Evolutionary conservation across 1,140 invertebrate species (phyloP).

Genomic region (Drosophila novamexicana): DNA sequence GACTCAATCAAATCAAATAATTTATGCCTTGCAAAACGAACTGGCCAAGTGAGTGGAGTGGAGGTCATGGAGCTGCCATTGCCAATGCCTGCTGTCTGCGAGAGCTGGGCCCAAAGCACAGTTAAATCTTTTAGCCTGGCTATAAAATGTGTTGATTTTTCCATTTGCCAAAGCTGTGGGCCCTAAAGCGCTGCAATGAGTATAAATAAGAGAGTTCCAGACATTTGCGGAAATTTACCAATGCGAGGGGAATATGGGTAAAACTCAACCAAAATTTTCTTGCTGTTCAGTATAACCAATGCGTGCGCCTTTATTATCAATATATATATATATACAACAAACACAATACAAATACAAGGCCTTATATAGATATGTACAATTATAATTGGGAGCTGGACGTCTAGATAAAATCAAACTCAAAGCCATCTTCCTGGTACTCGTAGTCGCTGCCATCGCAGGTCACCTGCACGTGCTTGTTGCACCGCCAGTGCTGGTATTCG

Average conservation of each 20-base stretch:
- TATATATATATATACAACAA: slow-evolving; percentile 42
- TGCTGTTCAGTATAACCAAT: slow-evolving; percentile 13
- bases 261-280: slow-evolving; percentile 7
- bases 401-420: slow-evolving; percentile 65
- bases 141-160: slow-evolving; percentile 82
- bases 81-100: slow-evolving; percentile 8
- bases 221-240: slow-evolving; percentile 21
- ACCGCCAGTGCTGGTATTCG: slow-evolving; percentile 54
- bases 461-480: slow-evolving; percentile 58
- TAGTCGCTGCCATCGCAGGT: slow-evolving; percentile 62
- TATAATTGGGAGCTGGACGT: background rate
- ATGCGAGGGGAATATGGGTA: slow-evolving; percentile 17
- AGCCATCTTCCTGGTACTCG: slow-evolving; percentile 71
- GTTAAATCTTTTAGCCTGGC: slow-evolving; percentile 61
- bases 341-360: slow-evolving; percentile 14
- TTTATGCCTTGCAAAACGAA: slow-evolving; percentile 80
- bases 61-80: slow-evolving; percentile 56
- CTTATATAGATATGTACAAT: slow-evolving; percentile 54
- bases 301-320: slow-evolving; percentile 24
- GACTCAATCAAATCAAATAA: slow-evolving; percentile 84
- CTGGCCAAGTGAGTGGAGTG: slow-evolving; percentile 62
- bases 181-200: slow-evolving; percentile 73
- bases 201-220: slow-evolving; percentile 59
- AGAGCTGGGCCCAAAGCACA: slow-evolving; percentile 59
- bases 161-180: slow-evolving; percentile 59